phyloP scores from a whole-genome alignment of 2,888 invertebrate genomes.

The Pogonocherus hispidulus region DNA sequence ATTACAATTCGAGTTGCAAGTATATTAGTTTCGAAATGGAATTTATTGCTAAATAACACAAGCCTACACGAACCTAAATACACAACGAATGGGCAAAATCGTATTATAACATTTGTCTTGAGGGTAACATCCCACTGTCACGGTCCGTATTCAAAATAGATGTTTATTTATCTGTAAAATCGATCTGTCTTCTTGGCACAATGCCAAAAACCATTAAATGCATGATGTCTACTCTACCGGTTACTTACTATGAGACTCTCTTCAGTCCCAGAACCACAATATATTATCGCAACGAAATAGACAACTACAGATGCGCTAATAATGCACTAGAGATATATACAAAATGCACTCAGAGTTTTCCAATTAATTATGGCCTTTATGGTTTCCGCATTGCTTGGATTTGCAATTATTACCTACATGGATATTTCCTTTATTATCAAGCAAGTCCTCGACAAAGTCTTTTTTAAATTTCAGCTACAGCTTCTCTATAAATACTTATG shows the following conservation, averaged over 20 bases:
- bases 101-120: not conserved
- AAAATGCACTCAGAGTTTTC: constrained; percentile 12
- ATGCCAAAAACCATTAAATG: constrained; percentile 54
- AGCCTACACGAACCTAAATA: no score
- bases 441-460: no score
- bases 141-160: not conserved
- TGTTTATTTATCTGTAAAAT: constrained; percentile 53
- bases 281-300: constrained; percentile 24
- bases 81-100: not conserved
- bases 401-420: no score
- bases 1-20: no score
- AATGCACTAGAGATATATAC: constrained; percentile 6
- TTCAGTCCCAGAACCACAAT: constrained; percentile 12
- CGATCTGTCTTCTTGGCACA: constrained; percentile 53
- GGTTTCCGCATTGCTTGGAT: not conserved
- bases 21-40: not conserved
- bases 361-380: constrained; percentile 14
- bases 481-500: no score
- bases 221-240: constrained; percentile 43
- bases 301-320: constrained; percentile 29
- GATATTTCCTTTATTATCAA: no score
- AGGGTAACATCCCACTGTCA: not conserved
- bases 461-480: no score
- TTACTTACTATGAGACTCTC: constrained; percentile 31
- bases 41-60: not conserved